Conservation (phyloP, 2,113 vertebrate genomes). For the Columbina picui region DNA sequence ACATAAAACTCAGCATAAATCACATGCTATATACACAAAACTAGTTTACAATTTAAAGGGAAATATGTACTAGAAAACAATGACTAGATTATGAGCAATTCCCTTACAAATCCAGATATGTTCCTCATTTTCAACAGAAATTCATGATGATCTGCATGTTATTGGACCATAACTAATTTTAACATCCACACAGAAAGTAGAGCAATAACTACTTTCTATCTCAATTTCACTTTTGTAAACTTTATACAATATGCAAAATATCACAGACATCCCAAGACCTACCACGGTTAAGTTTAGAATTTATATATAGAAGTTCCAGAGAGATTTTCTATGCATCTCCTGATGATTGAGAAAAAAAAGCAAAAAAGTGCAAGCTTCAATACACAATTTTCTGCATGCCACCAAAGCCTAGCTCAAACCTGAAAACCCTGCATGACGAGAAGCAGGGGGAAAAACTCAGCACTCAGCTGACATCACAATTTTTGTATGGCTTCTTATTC, state of each 20-base stretch:
- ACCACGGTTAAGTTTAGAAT: neutral
- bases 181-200: neutral
- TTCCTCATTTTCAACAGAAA: neutral
- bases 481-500: neutral
- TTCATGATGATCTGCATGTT: neutral
- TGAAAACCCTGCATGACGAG: neutral
- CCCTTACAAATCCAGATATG: neutral
- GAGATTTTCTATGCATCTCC: neutral
- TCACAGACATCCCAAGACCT: neutral
- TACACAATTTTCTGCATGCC: neutral
- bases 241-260: neutral
- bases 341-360: neutral
- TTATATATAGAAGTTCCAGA: neutral
- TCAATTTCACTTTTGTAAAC: neutral
- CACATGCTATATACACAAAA: neutral
- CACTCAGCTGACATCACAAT: fast-evolving
- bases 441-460: neutral
- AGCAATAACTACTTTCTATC: neutral
- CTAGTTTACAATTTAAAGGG: neutral
- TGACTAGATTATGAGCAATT: neutral
- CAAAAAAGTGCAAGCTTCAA: neutral
- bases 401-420: neutral
- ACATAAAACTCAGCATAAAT: neutral
- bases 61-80: neutral
- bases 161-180: neutral